These are phyloP conservation scores for Muntiacus muntjak DNA, from an alignment of 2,113 vertebrate genomes.

Conservation along the genomic window DNA sequence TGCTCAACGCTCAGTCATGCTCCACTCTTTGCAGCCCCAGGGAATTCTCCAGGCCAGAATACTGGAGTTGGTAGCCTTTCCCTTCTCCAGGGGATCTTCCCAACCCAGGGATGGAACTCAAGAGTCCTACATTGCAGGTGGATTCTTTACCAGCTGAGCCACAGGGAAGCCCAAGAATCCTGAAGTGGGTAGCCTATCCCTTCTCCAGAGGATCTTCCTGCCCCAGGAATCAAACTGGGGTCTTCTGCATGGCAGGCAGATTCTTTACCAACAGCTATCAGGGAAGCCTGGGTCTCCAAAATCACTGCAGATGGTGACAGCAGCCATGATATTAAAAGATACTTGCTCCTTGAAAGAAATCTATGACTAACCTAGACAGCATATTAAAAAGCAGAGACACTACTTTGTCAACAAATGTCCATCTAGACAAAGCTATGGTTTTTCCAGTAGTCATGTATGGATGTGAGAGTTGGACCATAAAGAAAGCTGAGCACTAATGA, in stretches of 20 bases:
- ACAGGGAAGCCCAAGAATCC: not conserved
- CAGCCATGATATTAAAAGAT: not conserved
- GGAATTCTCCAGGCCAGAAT: not conserved
- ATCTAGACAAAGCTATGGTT: not conserved
- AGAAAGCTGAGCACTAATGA: not conserved
- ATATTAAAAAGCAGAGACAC: not conserved
- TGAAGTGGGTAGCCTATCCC: not conserved
- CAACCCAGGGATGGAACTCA: not conserved
- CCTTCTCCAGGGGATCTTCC: not conserved
- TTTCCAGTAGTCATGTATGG: not conserved
- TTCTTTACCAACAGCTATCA: not conserved
- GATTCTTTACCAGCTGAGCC: not conserved
- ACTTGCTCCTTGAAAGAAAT: not conserved
- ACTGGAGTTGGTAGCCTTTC: not conserved
- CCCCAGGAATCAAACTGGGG: not conserved
- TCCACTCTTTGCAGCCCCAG: fast-evolving
- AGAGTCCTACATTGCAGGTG: not conserved
- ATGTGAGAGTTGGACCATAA: not conserved
- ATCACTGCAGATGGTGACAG: not conserved
- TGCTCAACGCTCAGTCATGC: not conserved
- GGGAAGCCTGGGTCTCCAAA: not conserved
- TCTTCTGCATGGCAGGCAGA: not conserved
- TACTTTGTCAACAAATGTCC: not conserved
- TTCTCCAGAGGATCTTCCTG: not conserved
- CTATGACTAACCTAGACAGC: not conserved